phyloP scores from a whole-genome alignment of 2,797 vertebrate genomes.

The Okamejei kenojei region DNA sequence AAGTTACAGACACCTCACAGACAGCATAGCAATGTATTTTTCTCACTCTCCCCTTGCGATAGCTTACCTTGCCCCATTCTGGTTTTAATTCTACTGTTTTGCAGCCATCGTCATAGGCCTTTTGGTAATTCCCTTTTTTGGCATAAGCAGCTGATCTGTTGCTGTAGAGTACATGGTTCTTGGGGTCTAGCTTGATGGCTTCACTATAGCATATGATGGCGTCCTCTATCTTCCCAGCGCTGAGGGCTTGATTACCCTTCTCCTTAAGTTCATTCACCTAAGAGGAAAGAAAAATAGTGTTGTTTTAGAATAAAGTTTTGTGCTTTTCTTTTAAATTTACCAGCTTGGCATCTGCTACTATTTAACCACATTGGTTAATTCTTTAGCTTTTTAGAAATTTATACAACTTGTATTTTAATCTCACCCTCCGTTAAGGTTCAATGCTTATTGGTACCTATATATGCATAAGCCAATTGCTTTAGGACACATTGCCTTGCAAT shows the following conservation, averaged over 20 bases:
- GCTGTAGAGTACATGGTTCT: constrained; percentile 88
- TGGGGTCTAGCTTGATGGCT: constrained; percentile 76
- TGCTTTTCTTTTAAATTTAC: too few relatives aligned
- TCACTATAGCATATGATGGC: constrained; percentile 82
- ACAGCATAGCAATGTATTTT: too few relatives aligned
- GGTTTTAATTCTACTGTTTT: constrained; percentile 85
- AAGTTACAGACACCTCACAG: too few relatives aligned
- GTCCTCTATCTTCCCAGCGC: constrained; percentile 77
- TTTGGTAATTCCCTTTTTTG: constrained; percentile 72
- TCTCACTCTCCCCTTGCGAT: neutral
- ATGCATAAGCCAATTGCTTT: neutral
- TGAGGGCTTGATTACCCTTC: constrained; percentile 86
- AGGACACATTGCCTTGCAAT: too few relatives aligned
- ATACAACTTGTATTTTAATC: neutral
- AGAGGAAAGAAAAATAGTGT: neutral
- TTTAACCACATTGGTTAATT: neutral
- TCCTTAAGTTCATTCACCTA: constrained; percentile 84
- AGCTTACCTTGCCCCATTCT: constrained; percentile 85
- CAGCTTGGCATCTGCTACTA: neutral
- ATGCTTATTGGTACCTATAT: neutral
- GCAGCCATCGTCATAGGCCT: constrained; percentile 78
- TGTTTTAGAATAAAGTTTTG: neutral
- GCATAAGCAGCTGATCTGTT: constrained; percentile 70
- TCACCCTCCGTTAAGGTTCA: neutral
- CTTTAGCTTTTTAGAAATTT: neutral